Conservation (phyloP, 2,113 vertebrate genomes). For the Mesoclemmys tuberculata region DNA sequence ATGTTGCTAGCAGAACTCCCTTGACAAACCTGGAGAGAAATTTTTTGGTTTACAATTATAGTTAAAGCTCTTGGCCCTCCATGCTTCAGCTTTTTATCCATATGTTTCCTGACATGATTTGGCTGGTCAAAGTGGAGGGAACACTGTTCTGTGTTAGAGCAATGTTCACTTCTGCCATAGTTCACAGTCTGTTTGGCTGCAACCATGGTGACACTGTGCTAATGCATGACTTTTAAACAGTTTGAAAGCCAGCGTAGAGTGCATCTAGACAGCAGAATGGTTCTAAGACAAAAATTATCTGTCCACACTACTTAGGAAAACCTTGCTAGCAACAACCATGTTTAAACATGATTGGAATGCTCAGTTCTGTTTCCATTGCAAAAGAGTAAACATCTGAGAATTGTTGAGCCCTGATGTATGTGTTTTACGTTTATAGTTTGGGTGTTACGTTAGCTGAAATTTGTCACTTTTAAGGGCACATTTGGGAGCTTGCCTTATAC, state of each 20-base stretch:
- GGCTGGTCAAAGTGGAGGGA: not conserved
- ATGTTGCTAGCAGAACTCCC: constrained; percentile 16
- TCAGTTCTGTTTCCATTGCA: rapidly evolving
- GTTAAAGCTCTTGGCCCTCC: not conserved
- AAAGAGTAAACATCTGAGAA: not conserved
- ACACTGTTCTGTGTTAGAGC: not conserved
- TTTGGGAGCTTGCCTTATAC: constrained; percentile 15
- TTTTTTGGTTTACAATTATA: not conserved
- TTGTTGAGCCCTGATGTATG: not conserved
- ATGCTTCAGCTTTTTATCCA: constrained; percentile 1
- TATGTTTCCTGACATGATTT: not conserved
- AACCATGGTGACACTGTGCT: not conserved
- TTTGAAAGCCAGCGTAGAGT: not conserved
- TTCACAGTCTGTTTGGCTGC: not conserved
- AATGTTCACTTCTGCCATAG: not conserved
- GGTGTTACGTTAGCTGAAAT: constrained; percentile 26
- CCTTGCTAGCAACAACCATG: not conserved
- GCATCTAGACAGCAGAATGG: not conserved
- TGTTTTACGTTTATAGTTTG: not conserved
- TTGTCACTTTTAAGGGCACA: not conserved
- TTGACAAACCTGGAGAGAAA: not conserved
- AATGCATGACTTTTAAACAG: not conserved
- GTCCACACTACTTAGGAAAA: not conserved
- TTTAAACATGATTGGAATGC: not conserved
- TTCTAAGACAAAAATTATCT: not conserved